Base-by-base conservation (phyloP, 2,113 vertebrate species). In the Malurus alboscapulatus region DNA sequence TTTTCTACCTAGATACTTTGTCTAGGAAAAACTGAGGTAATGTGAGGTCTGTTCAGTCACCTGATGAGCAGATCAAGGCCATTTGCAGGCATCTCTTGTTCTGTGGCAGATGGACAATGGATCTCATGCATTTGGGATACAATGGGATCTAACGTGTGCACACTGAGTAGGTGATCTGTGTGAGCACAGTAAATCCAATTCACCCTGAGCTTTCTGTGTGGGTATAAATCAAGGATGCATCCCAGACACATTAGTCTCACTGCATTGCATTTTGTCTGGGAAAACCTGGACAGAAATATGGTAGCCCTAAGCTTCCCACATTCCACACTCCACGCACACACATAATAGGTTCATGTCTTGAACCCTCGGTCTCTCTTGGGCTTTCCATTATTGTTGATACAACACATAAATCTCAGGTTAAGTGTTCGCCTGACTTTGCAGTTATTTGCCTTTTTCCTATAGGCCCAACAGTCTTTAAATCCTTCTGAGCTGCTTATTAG, bases 161-260 rank as follows among this genome's bases (percentile, higher is more conserved):
- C 67, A 17, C 45, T 12, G 67, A 83, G 54, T 66, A 62, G 88
- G 92, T 54, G 82, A 95, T 86, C 82, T 86, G 14, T 80, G 68
- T 48, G 55, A 88, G 67, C 79, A 83, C 51, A 85, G 63, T 86
- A 93, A 95, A 93, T 85, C 63, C 50, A 87, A 2, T 62, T 54
- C 59, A 58, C 55, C 76, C 88, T 77, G 75, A 94, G 88, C 38
- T 62, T 79, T 83, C 42, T 51, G 16, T 45, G 10, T 15, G 29
- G 80, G 82, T 73, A 95, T 95, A 95, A 96, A 96, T 96, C 95
- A 96, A 67, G 72, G 96, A 92, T 9, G 44, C 92, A 93, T 96
- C 96, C 93, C 95, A 96, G 95, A 96, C 90, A 92, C 85, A 93
- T 96, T 96, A 96, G 93, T 96, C 90, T 96, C 93, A 96, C 93